Evolutionary conservation across 2,888 invertebrate species (phyloP), one percentile per base, ranked within the genome.

Genomic region (Eristalis tenax): DNA sequence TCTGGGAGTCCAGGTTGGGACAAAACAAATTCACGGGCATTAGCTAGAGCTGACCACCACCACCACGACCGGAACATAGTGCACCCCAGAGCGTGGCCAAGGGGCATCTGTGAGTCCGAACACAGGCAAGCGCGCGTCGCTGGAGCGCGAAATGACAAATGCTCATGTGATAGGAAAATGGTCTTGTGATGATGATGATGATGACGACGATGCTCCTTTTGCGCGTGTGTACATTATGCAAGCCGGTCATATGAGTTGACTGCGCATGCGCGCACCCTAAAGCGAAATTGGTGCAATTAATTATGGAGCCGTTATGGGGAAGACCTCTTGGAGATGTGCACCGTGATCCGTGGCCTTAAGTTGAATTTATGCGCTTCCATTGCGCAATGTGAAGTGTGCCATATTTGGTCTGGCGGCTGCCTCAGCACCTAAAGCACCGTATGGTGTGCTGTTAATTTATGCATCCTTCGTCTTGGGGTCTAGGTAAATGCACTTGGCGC

Each of bases 261-360:
- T 57, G 73, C 40, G 18, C 57, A 50, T 65, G 75, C 65, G 76
- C 61, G 81, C 85, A 74, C 85, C 85, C 82, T 65, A 82, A 77
- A 86, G 85, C 73, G 69, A 82, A 86, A 78, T 86, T 82, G 81
- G 82, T 86, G 85, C 85, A 81, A 86, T 86, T 86, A 82, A 86
- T 86, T 86, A 86, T 61, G 82, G 40, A 82, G 85, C 85, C 85
- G 82, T 86, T 86, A 86, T 82, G 82, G 81, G 59, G 82, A 82
- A 82, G 77, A 81, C 77, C 85, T 63, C 85, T 85, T 69, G 50
- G 74, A 64, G 77, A 50, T 78, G 69, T 74, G 74, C 73, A 74
- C 74, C 78, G 69, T 82, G 85, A 86, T 86, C 85, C 81, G 77
- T 78, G 74, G 22, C 59, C 50, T 50, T 18, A 50, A 18, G 59